A percentile compares a stretch with the other conserved stretches of the same genome.
phyloP scores from a whole-genome alignment of 2,113 vertebrate species.

The Salvelinus namaycush region DNA sequence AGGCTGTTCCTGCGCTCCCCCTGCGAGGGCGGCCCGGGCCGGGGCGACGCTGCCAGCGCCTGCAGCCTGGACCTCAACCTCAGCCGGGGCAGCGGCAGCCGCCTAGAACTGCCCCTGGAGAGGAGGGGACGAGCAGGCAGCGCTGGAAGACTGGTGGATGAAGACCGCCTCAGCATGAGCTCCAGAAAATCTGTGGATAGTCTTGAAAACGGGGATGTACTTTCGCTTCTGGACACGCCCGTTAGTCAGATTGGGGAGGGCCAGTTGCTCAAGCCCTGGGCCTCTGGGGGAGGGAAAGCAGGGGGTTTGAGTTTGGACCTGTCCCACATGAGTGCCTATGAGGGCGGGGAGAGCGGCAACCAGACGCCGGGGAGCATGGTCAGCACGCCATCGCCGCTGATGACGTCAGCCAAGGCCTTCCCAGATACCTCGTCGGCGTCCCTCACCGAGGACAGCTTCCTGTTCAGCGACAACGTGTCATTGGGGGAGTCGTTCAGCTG shows the following conservation, averaged over 20 bases:
- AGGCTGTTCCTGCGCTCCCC: slow-evolving; percentile 83
- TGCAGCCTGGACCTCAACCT: slow-evolving; percentile 67
- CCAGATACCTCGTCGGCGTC: slow-evolving; percentile 62
- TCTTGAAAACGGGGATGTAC: slow-evolving; percentile 76
- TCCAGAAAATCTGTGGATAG: slow-evolving; percentile 81
- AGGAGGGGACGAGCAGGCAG: slow-evolving; percentile 64
- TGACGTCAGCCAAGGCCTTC: slow-evolving; percentile 81
- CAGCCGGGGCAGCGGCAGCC: slow-evolving; percentile 41
- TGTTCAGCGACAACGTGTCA: slow-evolving; percentile 81
- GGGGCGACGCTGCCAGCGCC: slow-evolving; percentile 66
- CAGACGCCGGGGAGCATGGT: slow-evolving; percentile 86
- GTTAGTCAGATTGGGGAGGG: slow-evolving; percentile 48
- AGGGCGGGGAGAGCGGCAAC: slow-evolving; percentile 78
- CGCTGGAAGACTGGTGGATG: slow-evolving; percentile 49
- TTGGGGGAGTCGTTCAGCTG: slow-evolving; percentile 81
- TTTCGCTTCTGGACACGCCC: slow-evolving; percentile 77
- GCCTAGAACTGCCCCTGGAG: slow-evolving; percentile 65
- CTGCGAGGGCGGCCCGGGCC: slow-evolving; percentile 48
- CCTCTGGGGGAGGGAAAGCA: slow-evolving; percentile 62
- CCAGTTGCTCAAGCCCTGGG: slow-evolving; percentile 76
- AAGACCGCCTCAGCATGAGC: slow-evolving; percentile 76
- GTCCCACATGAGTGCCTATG: slow-evolving; percentile 80
- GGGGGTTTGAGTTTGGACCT: slow-evolving; percentile 86
- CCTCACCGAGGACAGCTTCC: slow-evolving; percentile 66
- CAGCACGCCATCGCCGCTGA: slow-evolving; percentile 91